These are phyloP conservation scores for Montipora capitata DNA, from an alignment of 92 coral and sea anemone species.

Conservation along the genomic window DNA sequence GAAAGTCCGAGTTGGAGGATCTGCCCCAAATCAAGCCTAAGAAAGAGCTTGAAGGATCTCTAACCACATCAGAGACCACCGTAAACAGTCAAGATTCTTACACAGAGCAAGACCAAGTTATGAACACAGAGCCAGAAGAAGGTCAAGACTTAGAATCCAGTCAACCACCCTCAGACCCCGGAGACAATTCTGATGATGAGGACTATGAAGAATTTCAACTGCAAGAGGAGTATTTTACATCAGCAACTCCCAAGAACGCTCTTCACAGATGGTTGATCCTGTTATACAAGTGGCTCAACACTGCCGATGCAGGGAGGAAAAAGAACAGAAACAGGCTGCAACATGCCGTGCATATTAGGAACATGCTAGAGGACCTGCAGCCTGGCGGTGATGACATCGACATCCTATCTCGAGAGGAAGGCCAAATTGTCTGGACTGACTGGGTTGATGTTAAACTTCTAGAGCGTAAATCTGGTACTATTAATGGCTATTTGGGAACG, in stretches of 20 bases:
- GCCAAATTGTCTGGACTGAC: slow-evolving; percentile 15
- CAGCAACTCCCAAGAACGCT: not conserved
- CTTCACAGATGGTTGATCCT: not conserved
- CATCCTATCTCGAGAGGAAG: slow-evolving; percentile 26
- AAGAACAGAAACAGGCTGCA: not conserved
- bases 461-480: not conserved
- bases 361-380: slow-evolving; percentile 3
- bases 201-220: not conserved
- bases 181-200: not conserved
- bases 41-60: too few relatives aligned
- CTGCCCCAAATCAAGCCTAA: too few relatives aligned
- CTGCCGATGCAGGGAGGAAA: not conserved
- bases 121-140: too few relatives aligned
- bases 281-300: not conserved
- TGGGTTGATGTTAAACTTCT: slow-evolving; percentile 3
- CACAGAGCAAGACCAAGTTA: too few relatives aligned
- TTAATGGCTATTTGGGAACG: slow-evolving; percentile 5
- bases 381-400: not conserved
- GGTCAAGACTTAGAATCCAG: too few relatives aligned
- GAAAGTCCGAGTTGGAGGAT: not conserved
- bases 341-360: slow-evolving; percentile 1
- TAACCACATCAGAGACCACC: too few relatives aligned
- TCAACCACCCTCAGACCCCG: not conserved
- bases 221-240: not conserved
- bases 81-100: too few relatives aligned